These are phyloP conservation scores for Drosophila anomelani DNA, from an alignment of 2,888 invertebrate genomes.

Conservation along the genomic window DNA sequence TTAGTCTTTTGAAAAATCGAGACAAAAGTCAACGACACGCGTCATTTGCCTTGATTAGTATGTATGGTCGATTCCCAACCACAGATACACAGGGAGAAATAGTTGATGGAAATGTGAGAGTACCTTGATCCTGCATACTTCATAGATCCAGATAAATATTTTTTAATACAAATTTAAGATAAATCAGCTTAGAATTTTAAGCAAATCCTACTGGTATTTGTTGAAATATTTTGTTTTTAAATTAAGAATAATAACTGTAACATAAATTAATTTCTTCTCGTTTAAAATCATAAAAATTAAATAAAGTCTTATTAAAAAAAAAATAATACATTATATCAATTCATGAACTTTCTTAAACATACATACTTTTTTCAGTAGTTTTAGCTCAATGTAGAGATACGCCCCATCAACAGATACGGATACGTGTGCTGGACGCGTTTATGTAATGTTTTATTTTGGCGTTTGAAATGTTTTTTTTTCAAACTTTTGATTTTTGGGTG, in stretches of 20 bases:
- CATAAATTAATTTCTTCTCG: neutral
- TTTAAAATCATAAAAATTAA: neutral
- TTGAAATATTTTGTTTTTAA: no score
- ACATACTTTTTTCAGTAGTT: neutral
- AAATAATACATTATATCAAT: no score
- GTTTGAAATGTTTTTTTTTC: slow-evolving; percentile 20
- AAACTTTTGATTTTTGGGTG: slow-evolving; percentile 16
- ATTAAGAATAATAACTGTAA: neutral
- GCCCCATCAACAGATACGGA: slow-evolving; percentile 26
- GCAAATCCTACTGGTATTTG: no score
- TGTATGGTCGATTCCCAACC: slow-evolving; percentile 42
- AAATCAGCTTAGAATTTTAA: neutral
- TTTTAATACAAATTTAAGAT: neutral
- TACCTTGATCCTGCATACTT: neutral
- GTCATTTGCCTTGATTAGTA: slow-evolving; percentile 69
- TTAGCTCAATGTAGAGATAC: slow-evolving; percentile 9
- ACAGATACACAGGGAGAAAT: slow-evolving; percentile 9
- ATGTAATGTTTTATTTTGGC: slow-evolving; percentile 30
- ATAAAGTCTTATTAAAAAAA: no score
- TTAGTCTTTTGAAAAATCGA: slow-evolving; percentile 33
- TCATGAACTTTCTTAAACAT: no score
- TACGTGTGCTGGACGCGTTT: slow-evolving; percentile 30
- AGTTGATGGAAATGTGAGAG: neutral
- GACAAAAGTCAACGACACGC: slow-evolving; percentile 62
- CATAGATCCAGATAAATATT: neutral